These are phyloP conservation scores for Dendrolimus houi DNA, from an alignment of 2,888 invertebrate genomes.

Conservation along the genomic window DNA sequence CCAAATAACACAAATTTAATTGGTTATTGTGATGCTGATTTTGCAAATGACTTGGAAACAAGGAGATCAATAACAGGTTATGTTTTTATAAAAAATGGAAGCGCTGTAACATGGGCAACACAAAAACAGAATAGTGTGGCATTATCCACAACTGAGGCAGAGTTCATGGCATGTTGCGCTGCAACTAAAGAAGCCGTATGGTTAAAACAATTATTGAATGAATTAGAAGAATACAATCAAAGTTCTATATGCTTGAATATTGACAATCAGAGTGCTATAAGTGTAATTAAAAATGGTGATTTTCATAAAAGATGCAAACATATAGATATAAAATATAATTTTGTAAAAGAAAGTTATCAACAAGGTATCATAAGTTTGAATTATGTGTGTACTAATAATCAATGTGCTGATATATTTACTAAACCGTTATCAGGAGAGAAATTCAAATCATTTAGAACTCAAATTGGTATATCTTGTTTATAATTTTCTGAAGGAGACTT, in stretches of 20 bases:
- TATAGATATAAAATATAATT: not conserved
- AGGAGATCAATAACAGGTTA: not conserved
- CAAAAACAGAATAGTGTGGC: conserved; percentile 16
- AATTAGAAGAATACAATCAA: conserved; percentile 8
- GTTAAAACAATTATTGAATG: conserved; percentile 10
- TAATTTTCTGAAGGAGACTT: no score
- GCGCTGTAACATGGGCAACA: conserved; percentile 17
- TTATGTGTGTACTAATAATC: not conserved
- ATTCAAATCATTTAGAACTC: conserved; percentile 1
- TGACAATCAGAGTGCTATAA: no score
- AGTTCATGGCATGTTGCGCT: conserved; percentile 16
- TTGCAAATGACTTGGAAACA: no score
- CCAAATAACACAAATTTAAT: not conserved
- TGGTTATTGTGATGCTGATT: conserved; percentile 1
- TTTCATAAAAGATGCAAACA: not conserved
- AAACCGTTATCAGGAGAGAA: not conserved
- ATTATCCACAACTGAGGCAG: conserved; percentile 16
- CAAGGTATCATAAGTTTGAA: not conserved
- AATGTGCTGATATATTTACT: conserved; percentile 1
- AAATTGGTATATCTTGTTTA: not conserved
- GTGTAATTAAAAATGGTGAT: no score
- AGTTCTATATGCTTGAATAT: not conserved
- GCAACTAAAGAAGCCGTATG: conserved; percentile 14
- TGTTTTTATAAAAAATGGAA: no score
- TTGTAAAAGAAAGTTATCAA: conserved; percentile 1